Evolutionary conservation across 1,140 invertebrate genomes (phyloP).

Genomic region (Zaprionus davidi): DNA sequence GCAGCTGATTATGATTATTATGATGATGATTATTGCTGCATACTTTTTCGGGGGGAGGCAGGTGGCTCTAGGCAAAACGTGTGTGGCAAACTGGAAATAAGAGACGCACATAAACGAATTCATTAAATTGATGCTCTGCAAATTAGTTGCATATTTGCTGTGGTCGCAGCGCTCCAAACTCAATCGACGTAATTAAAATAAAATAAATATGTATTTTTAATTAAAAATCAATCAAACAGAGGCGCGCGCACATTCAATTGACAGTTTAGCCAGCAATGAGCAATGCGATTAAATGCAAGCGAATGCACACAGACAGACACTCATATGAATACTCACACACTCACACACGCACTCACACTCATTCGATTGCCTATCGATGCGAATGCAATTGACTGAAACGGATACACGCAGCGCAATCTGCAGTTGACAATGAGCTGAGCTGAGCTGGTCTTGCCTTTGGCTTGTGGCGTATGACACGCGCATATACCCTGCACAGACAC

Average conservation of each 20-base stretch:
- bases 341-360: not conserved
- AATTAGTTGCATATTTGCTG: conserved; percentile 63
- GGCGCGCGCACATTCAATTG: conserved; percentile 12
- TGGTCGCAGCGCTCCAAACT: conserved; percentile 54
- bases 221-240: conserved; percentile 76
- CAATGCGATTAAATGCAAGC: conserved; percentile 24
- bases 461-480: not conserved
- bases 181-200: conserved; percentile 76
- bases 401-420: not conserved
- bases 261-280: conserved; percentile 23
- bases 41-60: conserved; percentile 1
- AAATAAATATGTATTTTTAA: conserved; percentile 77
- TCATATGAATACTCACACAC: not conserved
- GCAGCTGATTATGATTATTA: conserved; percentile 45
- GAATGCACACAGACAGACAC: not conserved
- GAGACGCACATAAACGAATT: conserved; percentile 36
- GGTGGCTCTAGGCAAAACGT: not conserved
- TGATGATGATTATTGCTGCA: conserved; percentile 34
- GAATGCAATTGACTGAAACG: conserved; percentile 36
- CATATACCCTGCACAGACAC: not conserved
- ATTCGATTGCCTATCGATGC: conserved; percentile 1
- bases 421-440: conserved; percentile 16
- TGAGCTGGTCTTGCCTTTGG: not conserved
- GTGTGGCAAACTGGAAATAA: not conserved
- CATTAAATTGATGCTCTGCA: conserved; percentile 37